Base-by-base conservation (phyloP, 2,113 vertebrate genomes). In the Corythaeola cristata region DNA sequence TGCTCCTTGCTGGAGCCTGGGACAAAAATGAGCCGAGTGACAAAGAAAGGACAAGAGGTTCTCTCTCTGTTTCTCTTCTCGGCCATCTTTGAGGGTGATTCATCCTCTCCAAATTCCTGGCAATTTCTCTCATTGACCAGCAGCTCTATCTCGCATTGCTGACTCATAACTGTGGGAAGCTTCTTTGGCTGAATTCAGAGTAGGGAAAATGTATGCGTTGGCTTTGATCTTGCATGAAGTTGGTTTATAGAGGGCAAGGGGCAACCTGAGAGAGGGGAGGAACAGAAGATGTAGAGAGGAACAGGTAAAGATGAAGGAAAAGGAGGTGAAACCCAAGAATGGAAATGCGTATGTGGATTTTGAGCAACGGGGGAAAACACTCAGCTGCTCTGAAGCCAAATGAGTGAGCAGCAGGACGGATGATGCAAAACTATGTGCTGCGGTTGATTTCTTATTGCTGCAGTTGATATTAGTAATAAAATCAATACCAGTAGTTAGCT, bases 401-500 rank as follows among this genome's bases (percentile, higher is more conserved):
- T 7, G 60, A 39, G 44, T 8, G 60, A 88, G 55, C 32, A 53
- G 41, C 28, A 11, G 84, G 16, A 93, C n/a, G 82, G 91, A 96
- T 8, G 77, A 67, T 14, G 74, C 52, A 66, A n/a, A 93, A 55
- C 21, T 37, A 6, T 6, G 89, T 3, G 0, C 88, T 60, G 49
- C 2, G 2, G 89, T 71, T 96, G 87, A 78, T 86, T 91, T 95
- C 82, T 91, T 83, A 23, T 78, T 90, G 83, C 6, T 3, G 76
- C 76, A 73, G 50, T 32, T 32, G 68, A 73, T 96, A 92, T 95
- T 84, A 95, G 83, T 83, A 96, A 97, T 96, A 94, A 95, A 95
- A 96, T 97, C 94, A 86, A 97, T 97, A 97, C 5, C 63, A 50
- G 20, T 88, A 94, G 83, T 94, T 96, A 95, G n/a, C 74, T 68